Evolutionary conservation across 2,113 vertebrate genomes (phyloP), one percentile per base, ranked within the genome.

Genomic region (Axis porcinus): DNA sequence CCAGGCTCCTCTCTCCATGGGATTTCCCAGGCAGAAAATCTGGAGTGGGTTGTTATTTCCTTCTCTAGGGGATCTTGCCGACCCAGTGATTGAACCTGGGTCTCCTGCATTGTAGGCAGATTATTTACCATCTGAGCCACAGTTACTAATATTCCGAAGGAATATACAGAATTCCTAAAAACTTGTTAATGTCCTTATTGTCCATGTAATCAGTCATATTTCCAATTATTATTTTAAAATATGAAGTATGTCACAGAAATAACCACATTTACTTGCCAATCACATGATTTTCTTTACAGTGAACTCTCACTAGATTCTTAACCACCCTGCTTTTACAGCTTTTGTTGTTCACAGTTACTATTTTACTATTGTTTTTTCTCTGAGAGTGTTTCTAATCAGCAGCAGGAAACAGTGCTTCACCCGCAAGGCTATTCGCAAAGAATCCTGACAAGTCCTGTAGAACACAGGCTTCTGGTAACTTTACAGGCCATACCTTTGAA

Each of bases 271-370:
- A 33, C 58, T 25, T 8, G 4, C 33, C 58, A 6, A 1, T 6
- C 5, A 8, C 60, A 16, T 7, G 30, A 7, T 15, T 17, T 25
- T 6, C 30, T 50, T 3, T 10, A 0, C 2, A 0, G 43, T 1
- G 58, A 3, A 10, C 43, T 15, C 43, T 9, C 58, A 1, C 7
- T 45, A 2, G 30, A 27, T 17, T 5, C 23, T 30, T 0, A 7
- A 21, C 58, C 19, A 8, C 1, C 0, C 43, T 21, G 4, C 7
- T 30, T 33, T 0, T 4, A 6, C 45, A 9, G 7, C 45, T 9
- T 50, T 9, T 1, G 12, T 17, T 5, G 5, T 1, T 4, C 60
- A 5, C 19, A 14, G 11, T n/a, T 23, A 14, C 27, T 8, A 5
- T 30, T 15, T 25, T 3, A 5, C 3, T 5, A 43, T 15, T 7